Evolutionary conservation across 2,888 invertebrate genomes (phyloP).

Genomic region (Agonopterix subpropinquella): DNA sequence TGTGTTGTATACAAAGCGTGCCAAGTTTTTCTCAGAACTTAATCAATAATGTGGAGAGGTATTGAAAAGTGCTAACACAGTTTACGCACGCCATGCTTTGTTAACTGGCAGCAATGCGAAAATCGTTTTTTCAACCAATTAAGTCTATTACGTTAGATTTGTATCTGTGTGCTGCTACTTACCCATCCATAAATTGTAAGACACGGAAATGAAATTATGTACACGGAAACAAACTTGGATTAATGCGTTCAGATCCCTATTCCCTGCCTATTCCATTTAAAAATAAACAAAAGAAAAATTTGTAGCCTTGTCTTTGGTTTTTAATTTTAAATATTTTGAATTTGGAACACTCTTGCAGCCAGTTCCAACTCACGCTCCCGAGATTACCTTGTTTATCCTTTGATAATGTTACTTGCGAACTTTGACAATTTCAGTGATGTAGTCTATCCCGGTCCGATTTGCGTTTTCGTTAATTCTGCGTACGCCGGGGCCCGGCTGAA

Average conservation of each 20-base stretch:
- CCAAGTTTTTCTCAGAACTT: constrained; percentile 52
- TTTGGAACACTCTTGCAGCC: neutral
- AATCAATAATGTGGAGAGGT: constrained; percentile 56
- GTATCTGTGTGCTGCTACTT: too few species aligned
- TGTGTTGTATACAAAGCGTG: constrained; percentile 22
- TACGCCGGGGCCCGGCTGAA: constrained; percentile 49
- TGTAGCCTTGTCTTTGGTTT: too few species aligned
- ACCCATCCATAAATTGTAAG: too few species aligned
- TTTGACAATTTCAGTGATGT: constrained; percentile 68
- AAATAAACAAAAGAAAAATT: too few species aligned
- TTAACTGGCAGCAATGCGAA: constrained; percentile 3
- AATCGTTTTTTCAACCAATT: neutral
- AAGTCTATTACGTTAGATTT: too few species aligned
- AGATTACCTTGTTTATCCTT: constrained; percentile 54
- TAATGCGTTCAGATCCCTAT: too few species aligned
- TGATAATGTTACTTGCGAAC: constrained; percentile 53
- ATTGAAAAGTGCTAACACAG: constrained; percentile 49
- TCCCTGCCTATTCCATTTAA: too few species aligned
- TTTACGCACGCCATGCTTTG: constrained; percentile 40
- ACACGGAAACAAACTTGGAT: too few species aligned
- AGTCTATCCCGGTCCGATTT: constrained; percentile 32
- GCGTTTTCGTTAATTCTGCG: constrained; percentile 67
- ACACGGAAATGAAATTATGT: too few species aligned
- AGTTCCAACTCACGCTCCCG: constrained; percentile 15
- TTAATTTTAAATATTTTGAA: neutral